Evolutionary conservation across 53 echinoderm and acorn worm species (phyloP), one percentile per base, ranked within the genome.

Genomic region (Echinarachnius parma): DNA sequence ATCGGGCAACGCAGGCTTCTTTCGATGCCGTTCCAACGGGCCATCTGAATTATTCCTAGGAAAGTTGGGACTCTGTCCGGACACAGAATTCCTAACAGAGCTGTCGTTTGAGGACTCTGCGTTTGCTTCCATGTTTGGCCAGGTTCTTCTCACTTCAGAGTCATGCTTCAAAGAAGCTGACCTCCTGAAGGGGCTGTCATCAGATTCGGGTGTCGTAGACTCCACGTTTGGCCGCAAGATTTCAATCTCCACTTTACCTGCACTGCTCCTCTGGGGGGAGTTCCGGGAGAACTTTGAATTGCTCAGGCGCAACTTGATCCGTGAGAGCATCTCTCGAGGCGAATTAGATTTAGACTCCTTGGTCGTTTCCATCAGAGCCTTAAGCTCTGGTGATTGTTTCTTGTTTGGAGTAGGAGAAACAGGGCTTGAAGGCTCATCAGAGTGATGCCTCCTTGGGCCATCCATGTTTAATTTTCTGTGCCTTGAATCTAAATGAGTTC

Each of bases 1-100:
- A 29, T 69, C 72, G 2, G 87, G 87, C 21, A 81, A 75, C 45
- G 78, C 11, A 11, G 81, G 81, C 31, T 44, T 46, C 70, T 86
- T 86, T 16, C 86, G 53, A 61, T 84, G 84, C 63, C 84, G 48
- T 1, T 70, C 70, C 0, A 61, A 48, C 9, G 66, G 42, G 33
- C 84, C 55, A 23, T 75, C 61, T 15, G 84, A 84, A 18, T 78
- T 68, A 49, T 31, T 53, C 13, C 84, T 34, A 28, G 64, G 70
- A 59, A 69, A 84, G 33, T 35, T 37, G 15, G 71, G 68, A 34
- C 52, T 53, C 45, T 53, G 62, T 24, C 82, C 62, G 9, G 48
- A 28, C 13, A 14, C 27, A 4, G 44, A 21, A 0, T 16, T 5
- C 36, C 18, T 14, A 28, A 11, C 11, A 9, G 4, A 13, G 15